These are phyloP conservation scores for Rhyacophila evoluta DNA, from an alignment of 2,888 invertebrate genomes.

Conservation along the genomic window DNA sequence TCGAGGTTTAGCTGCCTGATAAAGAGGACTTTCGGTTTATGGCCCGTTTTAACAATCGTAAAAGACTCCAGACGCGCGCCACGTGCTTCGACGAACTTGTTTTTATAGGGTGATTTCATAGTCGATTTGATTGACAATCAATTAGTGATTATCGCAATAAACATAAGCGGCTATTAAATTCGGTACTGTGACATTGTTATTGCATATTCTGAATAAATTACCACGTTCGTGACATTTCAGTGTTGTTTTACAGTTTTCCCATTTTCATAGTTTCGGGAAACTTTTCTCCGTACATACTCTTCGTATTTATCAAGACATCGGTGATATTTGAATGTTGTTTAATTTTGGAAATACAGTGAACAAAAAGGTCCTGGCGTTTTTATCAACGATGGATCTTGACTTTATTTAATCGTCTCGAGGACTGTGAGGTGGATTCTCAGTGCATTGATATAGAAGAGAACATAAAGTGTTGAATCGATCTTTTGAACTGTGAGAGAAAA, in stretches of 20 bases:
- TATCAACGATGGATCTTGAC: slow-evolving; percentile 42
- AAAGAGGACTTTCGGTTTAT: slow-evolving; percentile 44
- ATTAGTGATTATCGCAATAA: not conserved
- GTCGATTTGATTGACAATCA: slow-evolving; percentile 19
- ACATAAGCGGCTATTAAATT: not conserved
- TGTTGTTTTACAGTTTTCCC: not conserved
- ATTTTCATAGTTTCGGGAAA: not conserved
- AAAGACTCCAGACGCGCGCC: slow-evolving; percentile 36
- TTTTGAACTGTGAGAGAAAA: slow-evolving; percentile 6
- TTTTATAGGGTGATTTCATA: slow-evolving; percentile 27
- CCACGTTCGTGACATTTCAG: not conserved
- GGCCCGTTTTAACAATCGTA: slow-evolving; percentile 41
- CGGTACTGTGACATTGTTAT: not conserved
- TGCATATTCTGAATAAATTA: not conserved
- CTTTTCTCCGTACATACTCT: not conserved
- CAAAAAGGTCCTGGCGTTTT: not conserved
- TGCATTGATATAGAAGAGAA: slow-evolving; percentile 20
- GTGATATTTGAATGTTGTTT: slow-evolving; percentile 29
- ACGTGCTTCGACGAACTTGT: slow-evolving; percentile 33
- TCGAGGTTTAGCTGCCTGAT: slow-evolving; percentile 38
- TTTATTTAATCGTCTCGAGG: slow-evolving; percentile 37
- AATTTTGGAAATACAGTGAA: slow-evolving; percentile 23
- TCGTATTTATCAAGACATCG: not conserved
- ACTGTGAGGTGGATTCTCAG: slow-evolving; percentile 19
- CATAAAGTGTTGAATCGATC: not conserved